phyloP scores from a whole-genome alignment of 2,797 vertebrate genomes.

The Euthynnus affinis region DNA sequence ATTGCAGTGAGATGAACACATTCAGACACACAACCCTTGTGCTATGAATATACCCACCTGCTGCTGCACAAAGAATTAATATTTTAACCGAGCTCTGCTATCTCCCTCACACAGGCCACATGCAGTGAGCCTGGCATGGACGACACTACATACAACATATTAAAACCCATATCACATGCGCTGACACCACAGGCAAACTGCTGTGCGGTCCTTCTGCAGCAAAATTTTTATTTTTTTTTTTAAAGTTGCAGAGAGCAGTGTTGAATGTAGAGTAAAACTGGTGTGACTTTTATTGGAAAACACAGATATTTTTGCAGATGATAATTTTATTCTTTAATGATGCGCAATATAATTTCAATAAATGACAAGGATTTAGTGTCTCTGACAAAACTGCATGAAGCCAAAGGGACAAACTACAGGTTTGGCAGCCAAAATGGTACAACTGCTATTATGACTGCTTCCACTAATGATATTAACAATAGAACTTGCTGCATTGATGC shows the following conservation, averaged over 20 bases:
- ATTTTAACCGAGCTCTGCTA: slow-evolving; percentile 26
- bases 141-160: background rate
- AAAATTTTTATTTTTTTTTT: too few relatives aligned
- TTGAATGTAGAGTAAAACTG: background rate
- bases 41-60: slow-evolving; percentile 2
- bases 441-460: background rate
- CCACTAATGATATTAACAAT: background rate
- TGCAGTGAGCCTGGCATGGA: background rate
- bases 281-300: background rate
- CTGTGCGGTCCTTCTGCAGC: background rate
- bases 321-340: background rate
- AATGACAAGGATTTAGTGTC: background rate
- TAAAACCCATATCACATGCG: slow-evolving; percentile 18
- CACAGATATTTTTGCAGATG: background rate
- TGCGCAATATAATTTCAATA: too few relatives aligned
- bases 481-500: background rate
- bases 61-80: slow-evolving; percentile 32
- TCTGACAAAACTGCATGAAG: background rate
- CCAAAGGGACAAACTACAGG: background rate
- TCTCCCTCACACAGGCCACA: slow-evolving; percentile 29
- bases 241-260: slow-evolving; percentile 1
- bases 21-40: slow-evolving; percentile 4
- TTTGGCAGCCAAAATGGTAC: background rate
- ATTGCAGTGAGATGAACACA: slow-evolving; percentile 28
- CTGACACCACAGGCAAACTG: background rate